phyloP scores from a whole-genome alignment of 2,797 vertebrate species.

The Acrossocheilus wenchowensis region DNA sequence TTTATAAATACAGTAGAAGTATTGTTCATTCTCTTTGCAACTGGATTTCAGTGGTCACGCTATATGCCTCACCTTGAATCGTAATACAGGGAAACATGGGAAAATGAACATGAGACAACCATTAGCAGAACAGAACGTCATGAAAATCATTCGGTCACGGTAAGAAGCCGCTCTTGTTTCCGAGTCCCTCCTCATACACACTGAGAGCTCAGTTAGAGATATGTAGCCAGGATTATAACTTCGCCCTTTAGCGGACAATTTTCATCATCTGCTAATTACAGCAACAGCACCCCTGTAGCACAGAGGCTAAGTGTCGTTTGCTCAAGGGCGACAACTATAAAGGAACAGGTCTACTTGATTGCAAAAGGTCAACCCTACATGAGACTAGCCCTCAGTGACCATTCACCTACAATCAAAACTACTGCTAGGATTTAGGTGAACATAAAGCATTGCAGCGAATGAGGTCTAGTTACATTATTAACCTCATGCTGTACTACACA shows the following conservation, averaged over 20 bases:
- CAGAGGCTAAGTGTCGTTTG: constrained; percentile 28
- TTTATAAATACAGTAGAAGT: background rate
- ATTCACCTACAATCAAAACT: constrained; percentile 18
- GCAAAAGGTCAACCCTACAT: constrained; percentile 10
- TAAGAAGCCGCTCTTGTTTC: background rate
- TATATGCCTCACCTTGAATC: background rate
- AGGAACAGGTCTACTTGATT: constrained; percentile 28
- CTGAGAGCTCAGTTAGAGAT: constrained; percentile 2
- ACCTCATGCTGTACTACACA: background rate
- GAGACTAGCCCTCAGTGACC: background rate
- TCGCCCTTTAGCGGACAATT: constrained; percentile 35
- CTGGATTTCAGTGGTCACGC: background rate
- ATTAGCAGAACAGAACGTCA: background rate
- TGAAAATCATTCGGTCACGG: background rate
- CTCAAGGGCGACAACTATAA: constrained; percentile 39
- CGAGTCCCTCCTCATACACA: background rate
- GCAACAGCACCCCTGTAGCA: constrained; percentile 16
- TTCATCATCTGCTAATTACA: constrained; percentile 32
- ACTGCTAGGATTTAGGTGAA: background rate
- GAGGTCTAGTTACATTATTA: constrained; percentile 21
- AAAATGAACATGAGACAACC: background rate
- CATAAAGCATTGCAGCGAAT: constrained; percentile 3
- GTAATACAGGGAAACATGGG: background rate
- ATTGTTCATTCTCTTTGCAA: background rate
- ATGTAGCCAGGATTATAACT: constrained; percentile 26